These are phyloP conservation scores for Columbina picui DNA, from an alignment of 2,113 vertebrate genomes.

Conservation along the genomic window DNA sequence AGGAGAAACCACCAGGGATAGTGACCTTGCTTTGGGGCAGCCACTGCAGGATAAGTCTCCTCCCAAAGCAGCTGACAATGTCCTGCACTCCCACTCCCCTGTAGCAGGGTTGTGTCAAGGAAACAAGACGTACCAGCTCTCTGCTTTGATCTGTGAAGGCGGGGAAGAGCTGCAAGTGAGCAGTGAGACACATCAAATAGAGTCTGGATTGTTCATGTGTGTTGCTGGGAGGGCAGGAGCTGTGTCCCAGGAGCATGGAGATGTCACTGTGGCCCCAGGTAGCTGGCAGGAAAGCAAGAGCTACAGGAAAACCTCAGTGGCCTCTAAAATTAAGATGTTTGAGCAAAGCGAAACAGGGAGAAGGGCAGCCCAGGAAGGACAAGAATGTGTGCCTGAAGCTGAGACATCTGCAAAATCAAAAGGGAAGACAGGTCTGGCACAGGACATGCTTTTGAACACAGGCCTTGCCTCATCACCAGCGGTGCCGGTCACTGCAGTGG, in stretches of 20 bases:
- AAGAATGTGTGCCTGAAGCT: neutral
- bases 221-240: neutral
- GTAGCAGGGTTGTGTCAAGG: neutral
- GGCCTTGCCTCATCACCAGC: neutral
- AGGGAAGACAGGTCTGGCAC: neutral
- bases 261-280: neutral
- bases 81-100: neutral
- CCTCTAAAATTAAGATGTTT: constrained; percentile 80
- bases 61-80: neutral
- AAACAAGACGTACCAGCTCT: neutral
- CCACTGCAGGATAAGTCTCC: neutral
- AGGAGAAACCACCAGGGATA: neutral
- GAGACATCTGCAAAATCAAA: neutral
- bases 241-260: neutral
- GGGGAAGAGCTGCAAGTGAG: neutral
- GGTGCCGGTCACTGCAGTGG: neutral
- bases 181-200: constrained; percentile 5
- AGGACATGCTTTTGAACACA: neutral
- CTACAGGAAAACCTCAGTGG: constrained; percentile 65
- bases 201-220: neutral
- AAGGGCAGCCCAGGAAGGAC: neutral
- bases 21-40: neutral
- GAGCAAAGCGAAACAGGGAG: constrained; percentile 29
- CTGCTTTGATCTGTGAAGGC: neutral
- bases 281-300: constrained; percentile 20